Evolutionary conservation across 1,140 invertebrate species (phyloP).

Genomic region (Branchinecta lynchi): DNA sequence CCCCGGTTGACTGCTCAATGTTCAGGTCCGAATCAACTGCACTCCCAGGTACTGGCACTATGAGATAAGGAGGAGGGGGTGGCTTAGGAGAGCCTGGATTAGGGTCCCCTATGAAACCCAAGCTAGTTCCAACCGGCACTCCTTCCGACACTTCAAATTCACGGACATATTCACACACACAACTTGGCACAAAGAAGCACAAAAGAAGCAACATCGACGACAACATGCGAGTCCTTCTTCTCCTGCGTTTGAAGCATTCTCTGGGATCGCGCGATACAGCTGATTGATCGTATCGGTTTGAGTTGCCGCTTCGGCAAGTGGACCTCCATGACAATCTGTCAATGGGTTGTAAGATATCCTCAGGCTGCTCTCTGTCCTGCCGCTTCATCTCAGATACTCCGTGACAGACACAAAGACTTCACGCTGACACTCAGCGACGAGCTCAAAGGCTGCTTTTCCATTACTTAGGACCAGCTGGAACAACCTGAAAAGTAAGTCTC

Average conservation of each 20-base stretch:
- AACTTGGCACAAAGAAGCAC: background rate
- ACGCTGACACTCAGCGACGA: background rate
- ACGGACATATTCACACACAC: constrained; percentile 38
- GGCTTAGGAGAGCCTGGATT: constrained; percentile 41
- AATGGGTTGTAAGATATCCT: background rate
- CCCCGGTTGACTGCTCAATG: constrained; percentile 74
- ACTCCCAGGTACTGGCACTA: constrained; percentile 67
- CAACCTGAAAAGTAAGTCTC: background rate
- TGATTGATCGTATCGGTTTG: background rate
- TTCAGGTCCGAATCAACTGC: constrained; percentile 70
- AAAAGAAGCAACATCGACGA: background rate
- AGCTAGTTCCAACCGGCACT: constrained; percentile 61
- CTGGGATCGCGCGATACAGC: background rate
- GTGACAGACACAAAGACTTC: background rate
- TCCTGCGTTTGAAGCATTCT: background rate
- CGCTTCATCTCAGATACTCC: background rate
- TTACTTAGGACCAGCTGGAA: background rate
- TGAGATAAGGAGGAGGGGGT: constrained; percentile 53
- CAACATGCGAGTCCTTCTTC: background rate
- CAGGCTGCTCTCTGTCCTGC: background rate
- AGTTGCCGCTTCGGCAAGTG: background rate
- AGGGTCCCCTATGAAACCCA: constrained; percentile 57
- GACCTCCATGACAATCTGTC: constrained; percentile 5
- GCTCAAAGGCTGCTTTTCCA: background rate
- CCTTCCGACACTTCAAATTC: constrained; percentile 73